A percentile compares a stretch with the other conserved stretches of the same genome.
Conservation (phyloP, 2,113 vertebrate genomes). For the Amazona guildingii region DNA sequence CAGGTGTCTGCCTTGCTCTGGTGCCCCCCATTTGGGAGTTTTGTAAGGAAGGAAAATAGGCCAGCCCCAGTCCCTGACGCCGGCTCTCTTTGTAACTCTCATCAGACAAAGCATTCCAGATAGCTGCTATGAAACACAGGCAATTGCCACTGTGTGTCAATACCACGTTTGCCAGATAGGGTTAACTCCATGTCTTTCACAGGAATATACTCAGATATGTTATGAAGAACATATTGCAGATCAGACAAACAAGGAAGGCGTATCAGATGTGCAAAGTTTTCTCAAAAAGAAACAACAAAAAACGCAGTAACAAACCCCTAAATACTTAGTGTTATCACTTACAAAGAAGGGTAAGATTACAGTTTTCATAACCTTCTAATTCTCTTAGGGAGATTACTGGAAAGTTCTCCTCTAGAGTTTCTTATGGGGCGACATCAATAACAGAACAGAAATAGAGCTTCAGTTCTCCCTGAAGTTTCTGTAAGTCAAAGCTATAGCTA, state of each 20-base stretch:
- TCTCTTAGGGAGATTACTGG: neutral
- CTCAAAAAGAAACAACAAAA: neutral
- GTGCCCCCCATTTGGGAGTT: neutral
- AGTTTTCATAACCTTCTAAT: neutral
- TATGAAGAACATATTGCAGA: neutral
- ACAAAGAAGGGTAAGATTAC: neutral
- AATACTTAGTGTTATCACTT: neutral
- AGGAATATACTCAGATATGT: neutral
- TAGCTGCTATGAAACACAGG: neutral
- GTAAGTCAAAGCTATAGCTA: constrained; percentile 7
- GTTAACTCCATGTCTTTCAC: neutral
- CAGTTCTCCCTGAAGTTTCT: neutral
- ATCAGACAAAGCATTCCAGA: neutral
- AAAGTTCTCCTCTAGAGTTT: neutral
- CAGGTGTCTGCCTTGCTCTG: neutral
- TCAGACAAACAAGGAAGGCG: neutral
- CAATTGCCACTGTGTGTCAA: neutral
- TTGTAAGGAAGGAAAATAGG: neutral
- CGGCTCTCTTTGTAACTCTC: neutral
- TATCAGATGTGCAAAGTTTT: neutral
- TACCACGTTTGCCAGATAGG: neutral
- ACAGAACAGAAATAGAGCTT: constrained; percentile 3
- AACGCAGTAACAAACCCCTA: neutral
- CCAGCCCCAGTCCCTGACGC: neutral
- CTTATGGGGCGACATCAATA: neutral